Base-by-base conservation (phyloP, 2,888 invertebrate species). In the Limnephilus auricula region DNA sequence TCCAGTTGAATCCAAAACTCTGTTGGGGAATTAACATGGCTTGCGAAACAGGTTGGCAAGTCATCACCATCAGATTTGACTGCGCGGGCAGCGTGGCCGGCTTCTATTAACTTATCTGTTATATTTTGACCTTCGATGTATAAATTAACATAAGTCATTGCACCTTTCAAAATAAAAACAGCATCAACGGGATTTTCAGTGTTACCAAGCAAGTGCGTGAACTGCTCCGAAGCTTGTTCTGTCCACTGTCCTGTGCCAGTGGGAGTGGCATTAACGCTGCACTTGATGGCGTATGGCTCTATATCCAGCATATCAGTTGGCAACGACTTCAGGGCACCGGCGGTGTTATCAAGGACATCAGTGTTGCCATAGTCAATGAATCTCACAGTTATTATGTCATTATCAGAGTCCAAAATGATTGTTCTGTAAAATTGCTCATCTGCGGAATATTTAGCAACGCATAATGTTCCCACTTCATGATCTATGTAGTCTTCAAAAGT, bases 361-460 rank as follows among this genome's bases (percentile, higher is more conserved):
- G 98, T 98, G 94, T 98, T 98, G 15, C 98, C 98, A 93, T 97
- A 98, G 94, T 98, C 98, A 25, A 98, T 96, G 93, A 98, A 98
- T 65, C 97, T 96, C 0, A 98, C 97, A 0, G 97, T 98, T 15
- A 97, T 98, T 79, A 98, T 97, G 93, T 98, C 98, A 10, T 96
- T 96, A 93, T 97, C 97, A 0, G 97, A 96, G 94, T 98, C 98
- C 80, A 99, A 96, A 13, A 99, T 97, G 94, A 97, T 97, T 0
- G 99, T 99, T 91, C 99, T 96, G 94, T 99, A 99, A 99, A 99
- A 99, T 93, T 97, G 96, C 80, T 97, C 97, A 94, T 99, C 98
- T 2, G 97, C 97, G 0, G 97, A 96, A 94, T 98, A 99, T 94
- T 97, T 97, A 0, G 99, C 99, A 87, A 97, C 96, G 93, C 98